Evolutionary conservation across 2,113 vertebrate species (phyloP), one percentile per base, ranked within the genome.

Genomic region (Caranx ignobilis): DNA sequence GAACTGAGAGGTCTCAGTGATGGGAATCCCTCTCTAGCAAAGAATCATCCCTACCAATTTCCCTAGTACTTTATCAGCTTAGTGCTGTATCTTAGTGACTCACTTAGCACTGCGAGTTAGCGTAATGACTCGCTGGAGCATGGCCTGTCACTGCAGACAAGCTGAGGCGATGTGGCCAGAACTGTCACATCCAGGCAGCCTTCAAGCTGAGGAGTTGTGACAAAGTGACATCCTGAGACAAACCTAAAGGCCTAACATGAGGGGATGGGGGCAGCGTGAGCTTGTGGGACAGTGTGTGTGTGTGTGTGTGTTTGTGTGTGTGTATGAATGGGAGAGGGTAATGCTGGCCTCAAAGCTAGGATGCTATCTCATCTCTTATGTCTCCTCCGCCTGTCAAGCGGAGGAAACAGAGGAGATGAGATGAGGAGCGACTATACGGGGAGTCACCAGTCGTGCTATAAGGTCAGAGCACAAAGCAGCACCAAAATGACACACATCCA

Each of bases 111-210:
- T 61, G 65, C 6, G 37, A 89, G 87, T 92, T 91, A 88, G 80
- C 43, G 63, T 91, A 91, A 91, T 89, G 89, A 91, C 79, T 89
- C 47, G 72, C 79, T 88, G 85, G 85, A 86, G 88, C 89, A 60
- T 88, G 79, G 80, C 84, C 87, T 89, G 91, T 91, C 91, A 91
- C 59, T 48, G 12, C 82, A 80, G 87, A 93, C 81, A 63, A 87
- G 86, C 82, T 77, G 79, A 89, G 87, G 77, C 83, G 52, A 74
- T 60, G 86, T 48, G 84, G 89, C 81, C 79, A 93, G 61, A 84
- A 80, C 83, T 93, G 93, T 92, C 93, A 91, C 84, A 88, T 92
- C 85, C 71, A 85, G 90, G 76, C 87, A 89, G 87, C 78, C 70
- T 79, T 93, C 85, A 92, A 87, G 87, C 85, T 88, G 90, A 93